These are phyloP conservation scores for Siderastrea siderea DNA, from an alignment of 92 coral and sea anemone genomes.

Conservation along the genomic window DNA sequence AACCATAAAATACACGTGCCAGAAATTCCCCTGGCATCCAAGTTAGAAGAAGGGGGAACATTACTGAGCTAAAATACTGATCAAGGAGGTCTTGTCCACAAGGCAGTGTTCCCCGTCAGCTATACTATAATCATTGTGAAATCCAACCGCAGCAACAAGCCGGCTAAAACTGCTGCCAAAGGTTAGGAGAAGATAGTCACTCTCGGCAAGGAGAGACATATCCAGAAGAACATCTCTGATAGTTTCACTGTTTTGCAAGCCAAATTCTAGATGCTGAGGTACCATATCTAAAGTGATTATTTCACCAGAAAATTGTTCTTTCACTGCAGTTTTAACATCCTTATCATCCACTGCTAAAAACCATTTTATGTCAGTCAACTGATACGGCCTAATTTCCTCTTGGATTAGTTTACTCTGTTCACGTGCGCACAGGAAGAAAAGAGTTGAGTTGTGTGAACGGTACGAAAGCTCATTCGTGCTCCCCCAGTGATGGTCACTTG, in stretches of 20 bases:
- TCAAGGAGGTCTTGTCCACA: slow-evolving; percentile 22
- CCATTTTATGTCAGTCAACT: slow-evolving; percentile 40
- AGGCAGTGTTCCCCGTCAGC: slow-evolving; percentile 61
- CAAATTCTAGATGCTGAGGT: slow-evolving; percentile 41
- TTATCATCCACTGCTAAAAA: slow-evolving; percentile 62
- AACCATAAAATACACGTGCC: too few species aligned
- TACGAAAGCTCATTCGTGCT: slow-evolving; percentile 1
- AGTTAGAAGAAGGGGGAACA: not conserved
- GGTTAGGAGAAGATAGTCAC: slow-evolving; percentile 55
- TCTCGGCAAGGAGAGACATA: slow-evolving; percentile 39
- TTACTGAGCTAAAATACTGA: not conserved
- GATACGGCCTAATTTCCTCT: not conserved
- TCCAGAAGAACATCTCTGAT: slow-evolving; percentile 43
- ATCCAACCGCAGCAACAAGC: slow-evolving; percentile 37
- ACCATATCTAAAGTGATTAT: slow-evolving; percentile 13
- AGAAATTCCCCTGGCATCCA: too few species aligned
- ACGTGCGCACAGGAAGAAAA: slow-evolving; percentile 34
- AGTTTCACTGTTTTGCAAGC: not conserved
- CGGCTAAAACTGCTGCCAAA: slow-evolving; percentile 40
- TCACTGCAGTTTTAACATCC: slow-evolving; percentile 23
- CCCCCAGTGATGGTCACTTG: slow-evolving; percentile 66
- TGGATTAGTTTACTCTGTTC: slow-evolving; percentile 8
- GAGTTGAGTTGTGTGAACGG: slow-evolving; percentile 39
- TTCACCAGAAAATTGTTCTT: slow-evolving; percentile 20
- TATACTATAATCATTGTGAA: slow-evolving; percentile 15